phyloP scores from a whole-genome alignment of 2,113 vertebrate genomes.

The Gobius niger region DNA sequence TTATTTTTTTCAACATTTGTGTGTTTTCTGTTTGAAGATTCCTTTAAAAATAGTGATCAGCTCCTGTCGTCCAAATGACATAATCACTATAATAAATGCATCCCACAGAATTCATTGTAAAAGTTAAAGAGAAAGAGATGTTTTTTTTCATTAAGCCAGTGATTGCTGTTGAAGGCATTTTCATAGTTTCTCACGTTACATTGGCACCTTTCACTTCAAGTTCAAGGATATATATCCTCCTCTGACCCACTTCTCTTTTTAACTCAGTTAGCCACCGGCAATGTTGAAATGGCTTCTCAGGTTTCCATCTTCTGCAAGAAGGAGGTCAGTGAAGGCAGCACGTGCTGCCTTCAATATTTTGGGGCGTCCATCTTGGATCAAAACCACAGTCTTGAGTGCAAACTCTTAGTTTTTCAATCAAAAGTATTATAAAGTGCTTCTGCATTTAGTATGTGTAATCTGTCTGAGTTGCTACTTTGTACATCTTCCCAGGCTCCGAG shows the following conservation, averaged over 20 bases:
- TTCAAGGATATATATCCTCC: not conserved
- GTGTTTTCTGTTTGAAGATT: too few species aligned
- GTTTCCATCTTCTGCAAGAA: constrained; percentile 11
- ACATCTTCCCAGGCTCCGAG: constrained; percentile 45
- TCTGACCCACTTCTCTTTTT: constrained; percentile 28
- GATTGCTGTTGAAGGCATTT: not conserved
- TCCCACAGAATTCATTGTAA: not conserved
- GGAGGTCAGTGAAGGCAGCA: constrained; percentile 12
- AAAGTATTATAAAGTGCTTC: constrained; percentile 53
- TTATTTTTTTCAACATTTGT: too few species aligned
- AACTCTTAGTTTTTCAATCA: not conserved
- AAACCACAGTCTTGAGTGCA: not conserved
- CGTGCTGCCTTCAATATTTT: not conserved
- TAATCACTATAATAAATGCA: not conserved
- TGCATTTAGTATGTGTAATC: constrained; percentile 1
- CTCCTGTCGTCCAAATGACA: too few species aligned
- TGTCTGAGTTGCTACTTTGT: constrained; percentile 38
- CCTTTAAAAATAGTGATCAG: too few species aligned
- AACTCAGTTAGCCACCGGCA: constrained; percentile 11
- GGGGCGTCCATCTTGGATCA: too few species aligned
- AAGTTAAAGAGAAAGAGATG: not conserved
- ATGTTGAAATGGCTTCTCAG: not conserved
- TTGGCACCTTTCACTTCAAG: not conserved
- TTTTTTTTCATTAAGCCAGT: not conserved
- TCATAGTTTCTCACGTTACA: constrained; percentile 14